phyloP scores from a whole-genome alignment of 2,113 vertebrate genomes.

The Plotosus lineatus region DNA sequence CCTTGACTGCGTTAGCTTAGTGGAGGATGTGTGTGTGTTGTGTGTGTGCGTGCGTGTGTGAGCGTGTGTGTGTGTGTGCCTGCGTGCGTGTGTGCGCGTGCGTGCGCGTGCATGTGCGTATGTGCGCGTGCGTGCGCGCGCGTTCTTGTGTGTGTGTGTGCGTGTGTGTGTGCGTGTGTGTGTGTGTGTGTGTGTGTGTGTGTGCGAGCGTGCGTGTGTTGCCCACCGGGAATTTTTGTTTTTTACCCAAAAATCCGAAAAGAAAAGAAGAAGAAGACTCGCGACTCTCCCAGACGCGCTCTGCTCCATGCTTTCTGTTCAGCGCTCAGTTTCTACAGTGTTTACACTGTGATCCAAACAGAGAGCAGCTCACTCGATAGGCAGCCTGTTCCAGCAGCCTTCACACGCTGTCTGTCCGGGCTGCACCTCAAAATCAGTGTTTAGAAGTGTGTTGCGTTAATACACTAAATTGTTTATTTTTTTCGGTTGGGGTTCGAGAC shows the following conservation, averaged over 20 bases:
- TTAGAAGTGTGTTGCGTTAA: no score
- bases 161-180: constrained; percentile 24
- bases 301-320: constrained; percentile 6
- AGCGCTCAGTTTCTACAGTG: constrained; percentile 1
- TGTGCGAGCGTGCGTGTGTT: neutral
- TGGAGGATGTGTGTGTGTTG: constrained; percentile 6
- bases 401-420: neutral
- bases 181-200: constrained; percentile 22
- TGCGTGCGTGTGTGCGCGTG: neutral
- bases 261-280: no score
- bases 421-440: no score
- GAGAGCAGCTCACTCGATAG: neutral
- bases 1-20: neutral
- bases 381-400: neutral
- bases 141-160: neutral
- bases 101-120: constrained; percentile 21
- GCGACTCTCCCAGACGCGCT: neutral
- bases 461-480: no score
- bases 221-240: constrained; percentile 18
- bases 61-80: constrained; percentile 6
- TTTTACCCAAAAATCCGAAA: no score
- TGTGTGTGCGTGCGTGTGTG: constrained; percentile 27
- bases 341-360: neutral
- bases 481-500: no score
- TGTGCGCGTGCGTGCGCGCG: neutral